Evolutionary conservation across 2,113 vertebrate species (phyloP).

Genomic region (Bujurquina vittata): DNA sequence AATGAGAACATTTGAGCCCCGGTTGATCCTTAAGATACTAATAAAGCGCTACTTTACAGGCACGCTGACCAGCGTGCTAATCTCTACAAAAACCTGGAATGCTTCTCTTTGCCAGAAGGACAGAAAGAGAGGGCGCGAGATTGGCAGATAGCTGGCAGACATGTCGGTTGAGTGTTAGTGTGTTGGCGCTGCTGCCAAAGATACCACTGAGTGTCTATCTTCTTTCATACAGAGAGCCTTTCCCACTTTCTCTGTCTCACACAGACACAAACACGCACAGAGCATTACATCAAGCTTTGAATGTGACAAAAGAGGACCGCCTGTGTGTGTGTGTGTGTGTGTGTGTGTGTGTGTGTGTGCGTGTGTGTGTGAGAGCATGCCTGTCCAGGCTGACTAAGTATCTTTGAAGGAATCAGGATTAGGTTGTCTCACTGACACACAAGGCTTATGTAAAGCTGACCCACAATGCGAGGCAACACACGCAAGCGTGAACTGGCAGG

Average conservation of each 20-base stretch:
- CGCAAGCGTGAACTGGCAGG: not conserved
- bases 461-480: constrained; percentile 8
- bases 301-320: constrained; percentile 26
- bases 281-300: constrained; percentile 33
- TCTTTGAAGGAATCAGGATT: constrained; percentile 58
- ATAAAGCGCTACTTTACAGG: not conserved
- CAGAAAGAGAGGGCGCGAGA: not conserved
- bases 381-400: constrained; percentile 31
- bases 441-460: constrained; percentile 55
- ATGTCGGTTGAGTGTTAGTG: constrained; percentile 31
- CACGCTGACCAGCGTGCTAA: not conserved
- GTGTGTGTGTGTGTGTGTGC: not conserved
- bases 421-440: constrained; percentile 46
- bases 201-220: constrained; percentile 28
- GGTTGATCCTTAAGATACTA: not conserved
- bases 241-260: constrained; percentile 21
- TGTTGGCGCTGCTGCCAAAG: constrained; percentile 44
- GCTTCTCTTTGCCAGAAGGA: not conserved
- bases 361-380: not conserved
- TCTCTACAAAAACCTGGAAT: constrained; percentile 13
- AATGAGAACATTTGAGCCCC: not conserved
- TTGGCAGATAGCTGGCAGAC: constrained; percentile 56
- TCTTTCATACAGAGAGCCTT: constrained; percentile 37
- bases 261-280: constrained; percentile 31
- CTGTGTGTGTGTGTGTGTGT: not conserved